Percentiles rank a stretch among this genome's conserved stretches.
Conservation (phyloP, 2,113 vertebrate species). For the Neomonachus schauinslandi region DNA sequence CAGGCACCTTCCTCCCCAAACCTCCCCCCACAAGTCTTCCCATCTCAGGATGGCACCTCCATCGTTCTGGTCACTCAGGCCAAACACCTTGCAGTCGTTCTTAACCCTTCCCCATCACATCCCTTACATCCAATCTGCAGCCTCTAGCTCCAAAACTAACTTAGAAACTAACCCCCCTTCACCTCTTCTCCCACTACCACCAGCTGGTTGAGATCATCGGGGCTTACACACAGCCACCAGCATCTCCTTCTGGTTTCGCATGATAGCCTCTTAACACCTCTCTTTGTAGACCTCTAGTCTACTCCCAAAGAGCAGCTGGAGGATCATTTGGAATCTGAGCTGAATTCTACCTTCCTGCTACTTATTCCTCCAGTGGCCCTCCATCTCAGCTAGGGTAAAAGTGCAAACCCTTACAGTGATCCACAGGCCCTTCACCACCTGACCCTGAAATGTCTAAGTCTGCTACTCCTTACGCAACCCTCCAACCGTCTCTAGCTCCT, state of each 20-base stretch:
- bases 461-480: neutral
- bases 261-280: neutral
- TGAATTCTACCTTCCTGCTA: neutral
- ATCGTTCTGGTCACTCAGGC: neutral
- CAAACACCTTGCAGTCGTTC: neutral
- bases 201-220: neutral
- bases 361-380: neutral
- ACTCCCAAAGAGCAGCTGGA: neutral
- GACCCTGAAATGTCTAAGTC: neutral
- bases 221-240: neutral
- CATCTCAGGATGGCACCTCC: neutral
- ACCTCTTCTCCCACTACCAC: neutral
- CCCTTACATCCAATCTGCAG: neutral
- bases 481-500: neutral
- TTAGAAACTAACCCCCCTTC: neutral
- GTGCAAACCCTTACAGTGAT: neutral
- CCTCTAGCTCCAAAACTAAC: neutral
- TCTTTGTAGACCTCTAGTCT: neutral
- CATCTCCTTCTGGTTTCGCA: neutral
- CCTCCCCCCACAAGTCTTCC: neutral
- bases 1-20: neutral
- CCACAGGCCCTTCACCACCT: neutral
- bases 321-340: neutral
- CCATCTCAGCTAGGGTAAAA: neutral
- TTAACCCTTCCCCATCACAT: neutral